Percentiles rank a stretch among this genome's conserved stretches.
phyloP scores from a whole-genome alignment of 2,888 invertebrate genomes.

The Microdon myrmicae region DNA sequence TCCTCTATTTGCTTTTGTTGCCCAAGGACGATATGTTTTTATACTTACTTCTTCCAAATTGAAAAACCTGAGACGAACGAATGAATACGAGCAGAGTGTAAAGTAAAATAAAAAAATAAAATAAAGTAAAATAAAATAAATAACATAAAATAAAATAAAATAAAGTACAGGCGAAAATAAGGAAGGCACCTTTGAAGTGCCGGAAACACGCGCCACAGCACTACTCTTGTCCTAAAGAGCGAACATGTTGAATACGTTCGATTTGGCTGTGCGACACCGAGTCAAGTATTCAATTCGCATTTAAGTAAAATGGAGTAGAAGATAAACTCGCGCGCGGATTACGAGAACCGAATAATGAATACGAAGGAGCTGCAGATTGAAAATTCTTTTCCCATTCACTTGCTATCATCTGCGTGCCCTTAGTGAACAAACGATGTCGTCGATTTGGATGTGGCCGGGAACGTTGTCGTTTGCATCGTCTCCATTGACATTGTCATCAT shows the following conservation, averaged over 20 bases:
- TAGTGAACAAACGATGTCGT: slow-evolving; percentile 37
- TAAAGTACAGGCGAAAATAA: background rate
- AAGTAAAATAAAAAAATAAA: slow-evolving; percentile 7
- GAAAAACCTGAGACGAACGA: slow-evolving; percentile 38
- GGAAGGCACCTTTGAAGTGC: slow-evolving; percentile 15
- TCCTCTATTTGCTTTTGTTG: slow-evolving; percentile 7
- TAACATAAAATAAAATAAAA: background rate
- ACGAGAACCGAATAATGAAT: slow-evolving; percentile 52
- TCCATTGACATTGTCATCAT: slow-evolving; percentile 3
- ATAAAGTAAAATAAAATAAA: background rate
- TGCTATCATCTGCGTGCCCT: slow-evolving; percentile 34
- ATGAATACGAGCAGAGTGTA: slow-evolving; percentile 8
- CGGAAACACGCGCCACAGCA: slow-evolving; percentile 32
- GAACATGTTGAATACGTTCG: slow-evolving; percentile 48
- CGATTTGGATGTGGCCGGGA: slow-evolving; percentile 18
- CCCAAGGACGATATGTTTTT: slow-evolving; percentile 22
- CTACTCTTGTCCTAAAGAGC: slow-evolving; percentile 14
- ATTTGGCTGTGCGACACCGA: slow-evolving; percentile 42
- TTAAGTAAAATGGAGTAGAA: slow-evolving; percentile 52
- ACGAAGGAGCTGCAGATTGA: slow-evolving; percentile 50
- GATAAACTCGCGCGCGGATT: slow-evolving; percentile 50
- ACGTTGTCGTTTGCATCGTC: too few species aligned
- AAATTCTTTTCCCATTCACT: slow-evolving; percentile 49
- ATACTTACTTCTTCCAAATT: slow-evolving; percentile 38
- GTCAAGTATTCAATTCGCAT: slow-evolving; percentile 52